phyloP scores from a whole-genome alignment of 2,888 invertebrate genomes.

The Andrena minutula region DNA sequence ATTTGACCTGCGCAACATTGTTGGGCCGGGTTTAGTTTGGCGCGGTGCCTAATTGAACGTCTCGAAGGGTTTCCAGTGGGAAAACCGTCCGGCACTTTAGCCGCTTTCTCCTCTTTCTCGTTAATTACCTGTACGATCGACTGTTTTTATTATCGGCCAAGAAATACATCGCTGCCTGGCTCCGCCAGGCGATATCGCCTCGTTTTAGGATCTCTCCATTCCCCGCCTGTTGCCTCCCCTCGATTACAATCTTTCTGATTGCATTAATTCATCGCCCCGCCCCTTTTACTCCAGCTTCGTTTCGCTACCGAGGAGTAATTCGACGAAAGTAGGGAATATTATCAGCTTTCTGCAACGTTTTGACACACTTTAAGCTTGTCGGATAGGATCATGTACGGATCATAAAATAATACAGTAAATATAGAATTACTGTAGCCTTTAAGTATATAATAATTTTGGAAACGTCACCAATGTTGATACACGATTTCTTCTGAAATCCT shows the following conservation, averaged over 20 bases:
- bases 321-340: neutral
- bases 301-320: conserved; percentile 9
- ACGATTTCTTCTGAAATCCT: no score
- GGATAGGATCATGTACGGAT: no score
- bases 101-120: conserved; percentile 53
- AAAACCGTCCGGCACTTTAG: conserved; percentile 55
- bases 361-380: neutral
- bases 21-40: conserved; percentile 62
- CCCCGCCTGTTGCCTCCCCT: neutral
- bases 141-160: conserved; percentile 60
- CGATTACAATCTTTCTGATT: conserved; percentile 31
- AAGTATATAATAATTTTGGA: no score
- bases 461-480: no score
- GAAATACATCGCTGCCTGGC: conserved; percentile 34
- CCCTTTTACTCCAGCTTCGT: neutral
- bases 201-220: conserved; percentile 3
- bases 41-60: conserved; percentile 72
- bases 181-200: neutral
- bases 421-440: no score
- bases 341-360: neutral
- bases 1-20: conserved; percentile 67
- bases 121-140: conserved; percentile 66
- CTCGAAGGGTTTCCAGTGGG: conserved; percentile 65
- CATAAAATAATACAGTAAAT: no score
- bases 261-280: conserved; percentile 2